Base-by-base conservation (phyloP, 2,888 invertebrate genomes). In the Zhengitettix transpicula region DNA sequence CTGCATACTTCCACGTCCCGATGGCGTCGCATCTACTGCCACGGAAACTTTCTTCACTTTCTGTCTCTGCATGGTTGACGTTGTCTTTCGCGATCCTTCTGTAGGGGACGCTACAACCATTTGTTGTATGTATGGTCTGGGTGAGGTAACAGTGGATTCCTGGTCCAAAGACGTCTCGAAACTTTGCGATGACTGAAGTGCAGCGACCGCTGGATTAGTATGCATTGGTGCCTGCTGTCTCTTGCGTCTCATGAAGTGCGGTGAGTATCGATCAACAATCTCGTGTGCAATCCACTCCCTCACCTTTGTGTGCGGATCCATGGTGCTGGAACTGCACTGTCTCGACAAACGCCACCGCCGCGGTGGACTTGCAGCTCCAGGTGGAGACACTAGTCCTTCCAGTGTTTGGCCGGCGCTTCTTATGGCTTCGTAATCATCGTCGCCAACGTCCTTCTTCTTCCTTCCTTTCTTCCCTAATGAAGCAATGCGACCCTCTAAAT, bases 231-330 rank as follows among this genome's bases (percentile, higher is more conserved):
- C 8, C n/a, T 12, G 12, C 14, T n/a, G 47, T 3, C 47, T 12
- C 47, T 14, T 47, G 47, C 47, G 47, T 12, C 47, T 12, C 47
- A 47, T 47, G 9, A 47, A 47, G 47, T 47, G 47, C 5, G 47
- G 47, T n/a, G 47, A 47, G n/a, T n/a, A 47, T 12, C 47, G 47
- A 14, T 47, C 14, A n/a, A 47, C 47, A 8, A 47, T 47, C 53
- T 88, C 87, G 64, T 86, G 84, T 0, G 86, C 82, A 66, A 91
- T 90, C 91, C 91, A 90, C 66, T 90, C 88, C 63, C 84, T 79
- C 1, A 91, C 90, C 77, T 90, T 90, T 14, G 88, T 85, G 69
- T 89, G 86, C 0, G 90, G 87, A 71, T 91, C 90, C 64, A 91
- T 81, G 0, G 90, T 90, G 63, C 88, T 89, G 9, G 81, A 82